These are phyloP conservation scores for Oreohelix idahoensis DNA, from an alignment of 1,140 invertebrate genomes.

Conservation along the genomic window DNA sequence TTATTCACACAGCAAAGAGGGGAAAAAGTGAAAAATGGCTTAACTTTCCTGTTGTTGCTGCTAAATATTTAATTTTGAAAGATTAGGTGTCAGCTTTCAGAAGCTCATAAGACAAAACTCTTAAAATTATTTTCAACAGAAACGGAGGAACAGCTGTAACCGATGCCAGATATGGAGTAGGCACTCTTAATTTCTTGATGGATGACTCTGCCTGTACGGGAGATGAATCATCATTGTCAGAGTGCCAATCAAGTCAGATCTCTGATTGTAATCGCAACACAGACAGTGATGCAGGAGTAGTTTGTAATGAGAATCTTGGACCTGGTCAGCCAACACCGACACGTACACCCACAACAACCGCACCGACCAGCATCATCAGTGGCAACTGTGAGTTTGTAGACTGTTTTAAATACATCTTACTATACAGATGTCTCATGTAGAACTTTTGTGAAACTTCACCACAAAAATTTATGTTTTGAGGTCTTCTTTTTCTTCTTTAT, in stretches of 20 bases:
- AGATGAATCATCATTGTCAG: constrained; percentile 80
- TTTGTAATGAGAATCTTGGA: constrained; percentile 29
- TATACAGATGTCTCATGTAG: neutral
- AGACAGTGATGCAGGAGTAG: constrained; percentile 81
- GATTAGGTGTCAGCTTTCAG: no score
- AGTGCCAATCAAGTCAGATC: constrained; percentile 86
- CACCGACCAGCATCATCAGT: constrained; percentile 38
- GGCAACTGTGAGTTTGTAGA: constrained; percentile 44
- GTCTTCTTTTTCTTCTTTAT: no score
- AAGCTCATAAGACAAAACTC: no score
- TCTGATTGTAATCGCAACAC: constrained; percentile 84
- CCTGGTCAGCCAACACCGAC: constrained; percentile 23
- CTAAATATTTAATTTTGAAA: no score
- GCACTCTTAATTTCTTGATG: constrained; percentile 80
- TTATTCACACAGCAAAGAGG: no score
- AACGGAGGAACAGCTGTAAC: constrained; percentile 44
- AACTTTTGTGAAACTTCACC: no score
- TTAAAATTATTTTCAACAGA: constrained; percentile 9
- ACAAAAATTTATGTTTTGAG: no score
- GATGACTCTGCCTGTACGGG: constrained; percentile 91
- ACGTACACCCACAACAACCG: constrained; percentile 48
- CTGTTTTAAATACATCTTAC: neutral
- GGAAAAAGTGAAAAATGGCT: no score
- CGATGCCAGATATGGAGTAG: constrained; percentile 43
- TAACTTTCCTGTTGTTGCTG: no score